Evolutionary conservation across 2,797 vertebrate genomes (phyloP), one percentile per base, ranked within the genome.

Genomic region (Ficedula albicollis): DNA sequence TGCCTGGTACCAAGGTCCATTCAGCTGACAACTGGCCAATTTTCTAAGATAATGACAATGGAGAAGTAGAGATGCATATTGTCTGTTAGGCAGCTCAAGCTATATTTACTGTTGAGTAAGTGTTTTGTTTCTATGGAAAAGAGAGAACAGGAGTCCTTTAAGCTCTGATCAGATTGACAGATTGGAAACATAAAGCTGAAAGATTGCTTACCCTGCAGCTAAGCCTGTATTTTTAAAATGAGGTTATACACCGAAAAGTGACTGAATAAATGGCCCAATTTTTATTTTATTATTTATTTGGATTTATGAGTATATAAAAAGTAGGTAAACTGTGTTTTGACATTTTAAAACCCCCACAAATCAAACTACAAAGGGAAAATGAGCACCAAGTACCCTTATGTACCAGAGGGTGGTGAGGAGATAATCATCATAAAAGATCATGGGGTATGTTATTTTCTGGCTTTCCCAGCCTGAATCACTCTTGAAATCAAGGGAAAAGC

Each of bases 151-250:
- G 60, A 89, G 54, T 67, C 49, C 68, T 96, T 93, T 90, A 92
- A 94, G 16, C 68, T 89, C 72, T 64, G 60, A 95, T 89, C 84
- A 93, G 93, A 91, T 59, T 96, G 96, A 95, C 86, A 96, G 90
- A 91, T 92, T 87, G 49, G 92, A 96, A 94, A 80, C 89, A 93
- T 92, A 96, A 96, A 68, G 36, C 89, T 93, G 89, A 94, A 95
- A 93, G 46, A 91, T 93, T 93, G 90, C 72, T 92, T 90, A 87
- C 69, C 87, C 92, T 60, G 78, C 72, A 96, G 93, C 92, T 92
- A 87, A 94, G 62, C 78, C 89, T 89, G 64, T 83, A 58, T 90
- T 89, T 93, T 93, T 77, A 18, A 93, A 95, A 92, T 80, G 44
- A 90, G 22, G 17, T 59, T 95, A 83, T 83, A 79, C 18, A 29